Conservation (phyloP, 2,113 vertebrate species). For the Oncorhynchus gorbuscha region DNA sequence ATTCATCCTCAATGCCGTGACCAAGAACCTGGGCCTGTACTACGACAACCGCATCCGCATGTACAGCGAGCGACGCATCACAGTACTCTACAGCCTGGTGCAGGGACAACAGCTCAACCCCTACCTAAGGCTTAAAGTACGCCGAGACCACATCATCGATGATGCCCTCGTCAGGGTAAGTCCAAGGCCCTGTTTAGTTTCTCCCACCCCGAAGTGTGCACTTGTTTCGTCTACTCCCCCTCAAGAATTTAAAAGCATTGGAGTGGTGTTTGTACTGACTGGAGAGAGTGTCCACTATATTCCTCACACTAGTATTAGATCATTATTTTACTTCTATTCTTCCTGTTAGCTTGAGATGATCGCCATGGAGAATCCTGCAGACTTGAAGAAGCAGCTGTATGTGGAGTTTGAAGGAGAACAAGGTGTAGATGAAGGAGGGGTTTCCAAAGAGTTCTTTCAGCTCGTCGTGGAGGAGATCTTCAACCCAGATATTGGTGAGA, state of each 20-base stretch:
- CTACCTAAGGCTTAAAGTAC: constrained; percentile 93
- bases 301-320: not conserved
- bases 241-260: too few species aligned
- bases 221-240: too few species aligned
- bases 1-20: constrained; percentile 96
- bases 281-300: too few species aligned
- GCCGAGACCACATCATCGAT: constrained; percentile 96
- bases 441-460: constrained; percentile 99
- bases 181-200: constrained; percentile 29
- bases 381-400: constrained; percentile 98
- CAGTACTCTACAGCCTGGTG: constrained; percentile 96
- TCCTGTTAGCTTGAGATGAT: constrained; percentile 87
- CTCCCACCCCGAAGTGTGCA: too few species aligned
- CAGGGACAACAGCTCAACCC: constrained; percentile 98
- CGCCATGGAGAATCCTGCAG: constrained; percentile 98
- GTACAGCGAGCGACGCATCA: constrained; percentile 98
- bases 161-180: constrained; percentile 96
- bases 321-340: not conserved
- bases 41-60: constrained; percentile 99
- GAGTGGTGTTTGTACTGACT: too few species aligned
- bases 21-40: constrained; percentile 97
- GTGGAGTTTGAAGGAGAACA: constrained; percentile 99
- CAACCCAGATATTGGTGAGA: constrained; percentile 96
- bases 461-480: constrained; percentile 99
- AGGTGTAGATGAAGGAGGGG: constrained; percentile 98